Percentiles rank a stretch among this genome's conserved stretches.
phyloP scores from a whole-genome alignment of 1,140 invertebrate species.

The Drosophila sp. region DNA sequence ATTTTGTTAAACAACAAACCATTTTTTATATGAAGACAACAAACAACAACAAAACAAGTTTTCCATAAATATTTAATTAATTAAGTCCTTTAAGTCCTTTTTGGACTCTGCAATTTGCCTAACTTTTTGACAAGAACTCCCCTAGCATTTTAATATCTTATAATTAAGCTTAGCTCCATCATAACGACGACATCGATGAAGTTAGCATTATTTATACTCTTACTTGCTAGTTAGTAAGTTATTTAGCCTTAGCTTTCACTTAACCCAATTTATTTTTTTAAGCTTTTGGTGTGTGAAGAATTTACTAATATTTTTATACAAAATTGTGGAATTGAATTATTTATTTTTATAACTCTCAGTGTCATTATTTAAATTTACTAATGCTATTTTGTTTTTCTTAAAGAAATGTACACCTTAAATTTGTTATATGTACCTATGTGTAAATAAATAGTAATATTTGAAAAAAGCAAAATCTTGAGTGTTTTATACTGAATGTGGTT shows the following conservation, averaged over 20 bases:
- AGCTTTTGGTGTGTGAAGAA: constrained; percentile 38
- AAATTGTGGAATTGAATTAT: constrained; percentile 25
- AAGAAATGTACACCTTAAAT: constrained; percentile 56
- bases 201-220: constrained; percentile 38
- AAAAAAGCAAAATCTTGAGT: constrained; percentile 46
- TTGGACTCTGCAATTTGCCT: constrained; percentile 50
- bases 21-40: constrained; percentile 43
- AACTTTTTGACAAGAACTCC: constrained; percentile 47
- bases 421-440: constrained; percentile 74
- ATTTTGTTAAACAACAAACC: constrained; percentile 44
- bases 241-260: constrained; percentile 40
- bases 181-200: constrained; percentile 4
- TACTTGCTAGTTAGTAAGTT: constrained; percentile 40
- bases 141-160: constrained; percentile 44
- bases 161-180: constrained; percentile 38
- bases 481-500: too few species aligned
- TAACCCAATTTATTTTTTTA: constrained; percentile 29
- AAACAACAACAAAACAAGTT: constrained; percentile 74
- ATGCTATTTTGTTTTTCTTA: constrained; percentile 54
- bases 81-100: constrained; percentile 56
- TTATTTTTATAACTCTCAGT: constrained; percentile 48
- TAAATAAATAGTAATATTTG: constrained; percentile 76
- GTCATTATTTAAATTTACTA: constrained; percentile 47
- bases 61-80: constrained; percentile 56
- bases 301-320: constrained; percentile 19